Conservation (phyloP, 2,113 vertebrate genomes). For the Actinemys pallida region DNA sequence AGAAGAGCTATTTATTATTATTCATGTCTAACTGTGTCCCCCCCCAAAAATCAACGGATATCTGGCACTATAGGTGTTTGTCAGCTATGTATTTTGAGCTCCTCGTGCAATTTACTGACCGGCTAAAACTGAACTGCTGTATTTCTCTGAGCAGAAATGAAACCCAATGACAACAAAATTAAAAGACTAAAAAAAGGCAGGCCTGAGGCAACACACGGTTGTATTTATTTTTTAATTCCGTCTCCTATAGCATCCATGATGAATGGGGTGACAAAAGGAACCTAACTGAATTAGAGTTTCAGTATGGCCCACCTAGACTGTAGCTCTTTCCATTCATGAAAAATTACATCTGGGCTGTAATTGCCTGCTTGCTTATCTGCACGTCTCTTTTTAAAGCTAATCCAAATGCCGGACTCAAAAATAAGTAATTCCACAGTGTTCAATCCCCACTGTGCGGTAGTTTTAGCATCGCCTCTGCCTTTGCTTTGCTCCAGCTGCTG, state of each 20-base stretch:
- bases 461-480: conserved; percentile 48
- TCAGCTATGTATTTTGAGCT: neutral
- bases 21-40: neutral
- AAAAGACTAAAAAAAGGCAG: conserved; percentile 28
- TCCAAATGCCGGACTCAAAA: conserved; percentile 57
- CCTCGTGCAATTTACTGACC: conserved; percentile 8
- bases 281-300: conserved; percentile 70
- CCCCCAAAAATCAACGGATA: rapidly evolving
- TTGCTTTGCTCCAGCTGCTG: conserved; percentile 51
- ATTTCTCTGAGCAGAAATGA: conserved; percentile 32
- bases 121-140: neutral
- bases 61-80: rapidly evolving
- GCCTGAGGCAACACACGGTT: conserved; percentile 8
- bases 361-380: conserved; percentile 66
- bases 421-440: conserved; percentile 53
- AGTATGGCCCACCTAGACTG: conserved; percentile 64
- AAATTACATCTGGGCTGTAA: conserved; percentile 54
- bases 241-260: conserved; percentile 52
- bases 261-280: conserved; percentile 50
- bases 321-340: conserved; percentile 60
- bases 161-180: conserved; percentile 57
- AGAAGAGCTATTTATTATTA: neutral
- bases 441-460: conserved; percentile 27
- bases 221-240: conserved; percentile 62
- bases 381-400: conserved; percentile 65